These are phyloP conservation scores for Eufriesea mexicana DNA, from an alignment of 1,140 invertebrate genomes.

Conservation along the genomic window DNA sequence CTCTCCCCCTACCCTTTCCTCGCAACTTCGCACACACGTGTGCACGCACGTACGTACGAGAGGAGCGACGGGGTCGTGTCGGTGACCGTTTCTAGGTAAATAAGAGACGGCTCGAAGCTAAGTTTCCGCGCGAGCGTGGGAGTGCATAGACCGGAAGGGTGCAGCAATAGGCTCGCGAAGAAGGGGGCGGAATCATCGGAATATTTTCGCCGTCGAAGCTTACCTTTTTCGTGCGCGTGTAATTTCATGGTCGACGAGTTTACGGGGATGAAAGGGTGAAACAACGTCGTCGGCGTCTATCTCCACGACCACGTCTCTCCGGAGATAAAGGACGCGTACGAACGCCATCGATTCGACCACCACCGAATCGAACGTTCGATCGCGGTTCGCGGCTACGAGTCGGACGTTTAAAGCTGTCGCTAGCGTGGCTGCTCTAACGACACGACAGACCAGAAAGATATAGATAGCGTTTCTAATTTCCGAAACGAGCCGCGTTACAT, in stretches of 20 bases:
- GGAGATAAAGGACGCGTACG: constrained; percentile 5
- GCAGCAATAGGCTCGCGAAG: neutral
- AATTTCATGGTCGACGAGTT: constrained; percentile 49
- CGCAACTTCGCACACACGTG: constrained; percentile 27
- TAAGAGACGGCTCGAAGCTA: constrained; percentile 52
- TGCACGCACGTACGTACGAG: neutral
- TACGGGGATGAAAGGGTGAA: constrained; percentile 33
- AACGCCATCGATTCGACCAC: neutral
- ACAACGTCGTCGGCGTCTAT: neutral
- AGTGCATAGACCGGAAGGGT: neutral
- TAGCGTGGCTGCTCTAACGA: constrained; percentile 46
- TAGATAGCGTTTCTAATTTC: constrained; percentile 71
- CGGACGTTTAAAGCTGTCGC: constrained; percentile 16
- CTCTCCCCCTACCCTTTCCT: constrained; percentile 32
- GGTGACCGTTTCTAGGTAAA: constrained; percentile 53
- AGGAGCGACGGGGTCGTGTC: neutral
- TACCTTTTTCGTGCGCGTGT: constrained; percentile 33
- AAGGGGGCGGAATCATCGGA: neutral
- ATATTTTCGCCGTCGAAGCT: constrained; percentile 36
- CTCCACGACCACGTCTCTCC: constrained; percentile 2
- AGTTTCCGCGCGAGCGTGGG: constrained; percentile 42
- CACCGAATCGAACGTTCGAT: constrained; percentile 44
- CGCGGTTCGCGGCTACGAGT: constrained; percentile 38
- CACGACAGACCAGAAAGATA: constrained; percentile 58
- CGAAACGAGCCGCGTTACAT: constrained; percentile 54